Evolutionary conservation across 2,797 vertebrate species (phyloP), one percentile per base, ranked within the genome.

Genomic region (Cyprinella venusta): DNA sequence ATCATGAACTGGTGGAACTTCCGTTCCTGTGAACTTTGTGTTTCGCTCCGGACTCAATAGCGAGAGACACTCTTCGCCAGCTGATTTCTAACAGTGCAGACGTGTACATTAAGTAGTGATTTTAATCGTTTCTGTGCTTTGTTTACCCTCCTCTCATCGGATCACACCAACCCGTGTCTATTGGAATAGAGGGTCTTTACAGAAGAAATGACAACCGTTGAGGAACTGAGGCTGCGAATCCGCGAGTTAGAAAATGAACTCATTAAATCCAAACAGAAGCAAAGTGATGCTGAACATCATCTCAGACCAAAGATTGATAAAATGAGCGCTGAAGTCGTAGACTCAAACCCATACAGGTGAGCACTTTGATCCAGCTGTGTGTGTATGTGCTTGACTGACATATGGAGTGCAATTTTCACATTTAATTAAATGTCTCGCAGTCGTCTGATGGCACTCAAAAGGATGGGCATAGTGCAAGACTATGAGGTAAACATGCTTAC

Each of bases 271-370:
- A 93, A 93, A 80, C 94, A 92, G 85, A 94, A 91, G 56, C 91
- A 90, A 83, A 87, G 89, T 63, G 92, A 91, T 26, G 90, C 93
- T 86, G 90, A 76, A 84, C 90, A 91, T 24, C 78, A 85, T 0
- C 81, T 90, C 79, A 94, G 97, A 91, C 86, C 92, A 8, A 96
- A 94, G 90, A 97, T 99, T 40, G 93, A 94, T 48, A 89, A 89
- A 82, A 99, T 99, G 98, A 99, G 98, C 89, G 70, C 96, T 0
- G 98, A 99, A 87, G 98, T 99, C 78, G 95, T 96, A 84, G 97
- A 98, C 89, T 96, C 97, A 5, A 99, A 99, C 78, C 98, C 98
- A 0, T 99, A 99, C 93, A 99, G 98, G 98, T 98, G 89, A 40
- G 65, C 5, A 15, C 38, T 71, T 48, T 7, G 4, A 12, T 30